Evolutionary conservation across 1,140 invertebrate species (phyloP).

Genomic region (Medauroidea extradentata): DNA sequence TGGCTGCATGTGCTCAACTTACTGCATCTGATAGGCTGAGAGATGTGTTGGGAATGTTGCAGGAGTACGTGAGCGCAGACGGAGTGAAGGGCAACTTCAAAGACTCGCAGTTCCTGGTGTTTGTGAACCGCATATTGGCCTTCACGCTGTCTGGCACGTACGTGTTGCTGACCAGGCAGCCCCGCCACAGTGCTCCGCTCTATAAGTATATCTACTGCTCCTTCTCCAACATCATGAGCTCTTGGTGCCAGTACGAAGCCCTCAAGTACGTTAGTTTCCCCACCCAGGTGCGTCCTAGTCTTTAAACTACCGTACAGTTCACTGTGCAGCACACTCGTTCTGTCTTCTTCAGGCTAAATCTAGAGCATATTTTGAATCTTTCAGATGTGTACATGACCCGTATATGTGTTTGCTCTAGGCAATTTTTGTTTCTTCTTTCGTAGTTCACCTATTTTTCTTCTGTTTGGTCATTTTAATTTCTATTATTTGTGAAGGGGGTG

Average conservation of each 20-base stretch:
- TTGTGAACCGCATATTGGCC: constrained; percentile 86
- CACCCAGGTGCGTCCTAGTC: constrained; percentile 67
- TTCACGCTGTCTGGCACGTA: constrained; percentile 67
- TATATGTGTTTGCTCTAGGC: no score
- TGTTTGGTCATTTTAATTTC: no score
- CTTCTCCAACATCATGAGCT: constrained; percentile 96
- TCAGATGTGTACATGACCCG: no score
- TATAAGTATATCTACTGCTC: constrained; percentile 97
- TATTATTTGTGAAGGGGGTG: no score
- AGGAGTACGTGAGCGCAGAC: constrained; percentile 61
- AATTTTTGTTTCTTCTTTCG: no score
- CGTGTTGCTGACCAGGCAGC: constrained; percentile 56
- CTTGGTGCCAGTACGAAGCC: constrained; percentile 99
- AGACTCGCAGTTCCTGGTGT: constrained; percentile 94
- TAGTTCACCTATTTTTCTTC: no score
- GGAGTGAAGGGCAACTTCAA: constrained; percentile 67
- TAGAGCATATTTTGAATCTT: no score
- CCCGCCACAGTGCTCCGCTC: constrained; percentile 75
- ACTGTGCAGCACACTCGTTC: no score
- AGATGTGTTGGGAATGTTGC: no score
- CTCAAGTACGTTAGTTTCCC: constrained; percentile 98
- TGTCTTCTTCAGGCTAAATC: no score
- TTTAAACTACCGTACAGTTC: neutral
- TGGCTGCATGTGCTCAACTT: no score
- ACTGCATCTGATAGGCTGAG: no score